These are phyloP conservation scores for Villa cingulata DNA, from an alignment of 2,888 invertebrate genomes.

Conservation along the genomic window DNA sequence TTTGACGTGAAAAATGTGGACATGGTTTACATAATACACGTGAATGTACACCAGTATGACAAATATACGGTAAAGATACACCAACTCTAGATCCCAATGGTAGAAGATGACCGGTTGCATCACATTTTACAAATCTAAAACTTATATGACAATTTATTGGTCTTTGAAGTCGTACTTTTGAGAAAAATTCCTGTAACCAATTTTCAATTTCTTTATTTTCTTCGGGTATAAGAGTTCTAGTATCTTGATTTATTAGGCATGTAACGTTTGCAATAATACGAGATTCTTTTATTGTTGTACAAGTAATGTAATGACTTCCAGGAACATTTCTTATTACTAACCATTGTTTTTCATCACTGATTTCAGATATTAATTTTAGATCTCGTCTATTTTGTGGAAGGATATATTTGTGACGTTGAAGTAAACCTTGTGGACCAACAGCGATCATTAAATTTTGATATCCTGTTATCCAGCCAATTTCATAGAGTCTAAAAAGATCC, in stretches of 20 bases:
- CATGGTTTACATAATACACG: conserved; percentile 50
- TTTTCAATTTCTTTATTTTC: conserved; percentile 52
- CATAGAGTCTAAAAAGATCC: conserved; percentile 57
- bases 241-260: conserved; percentile 54
- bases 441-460: conserved; percentile 52
- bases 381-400: conserved; percentile 52
- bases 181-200: conserved; percentile 61
- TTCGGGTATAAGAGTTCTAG: conserved; percentile 54
- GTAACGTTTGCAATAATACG: conserved; percentile 67
- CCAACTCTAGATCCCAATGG: conserved; percentile 62
- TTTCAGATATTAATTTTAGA: conserved; percentile 53
- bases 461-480: conserved; percentile 38
- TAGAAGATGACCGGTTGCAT: conserved; percentile 43
- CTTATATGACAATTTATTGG: conserved; percentile 66
- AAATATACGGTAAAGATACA: conserved; percentile 66
- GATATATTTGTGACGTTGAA: conserved; percentile 54
- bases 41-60: conserved; percentile 56
- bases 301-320: conserved; percentile 64
- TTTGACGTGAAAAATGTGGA: conserved; percentile 44
- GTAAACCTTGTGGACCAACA: conserved; percentile 58
- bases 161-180: conserved; percentile 47
- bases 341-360: conserved; percentile 64
- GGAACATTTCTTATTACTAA: conserved; percentile 62
- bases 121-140: conserved; percentile 57
- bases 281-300: conserved; percentile 68